These are phyloP conservation scores for Calliphora vomitoria DNA, from an alignment of 2,888 invertebrate genomes.

Conservation along the genomic window DNA sequence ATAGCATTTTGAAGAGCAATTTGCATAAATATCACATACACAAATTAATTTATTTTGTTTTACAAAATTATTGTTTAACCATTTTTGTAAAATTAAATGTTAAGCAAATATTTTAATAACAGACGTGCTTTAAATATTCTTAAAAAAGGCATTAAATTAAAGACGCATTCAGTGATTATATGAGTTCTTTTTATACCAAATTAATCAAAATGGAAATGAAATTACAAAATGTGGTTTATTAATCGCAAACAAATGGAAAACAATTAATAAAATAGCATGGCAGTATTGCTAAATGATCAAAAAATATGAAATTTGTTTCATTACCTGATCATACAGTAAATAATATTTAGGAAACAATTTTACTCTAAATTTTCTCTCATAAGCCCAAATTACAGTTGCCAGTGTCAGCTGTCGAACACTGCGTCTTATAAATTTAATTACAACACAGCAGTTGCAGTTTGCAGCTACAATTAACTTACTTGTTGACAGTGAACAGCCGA, in stretches of 20 bases:
- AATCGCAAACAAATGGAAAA: not conserved
- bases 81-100: slow-evolving; percentile 15
- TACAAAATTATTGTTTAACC: not conserved
- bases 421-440: no score
- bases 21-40: not conserved
- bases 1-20: not conserved
- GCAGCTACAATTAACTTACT: no score
- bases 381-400: no score
- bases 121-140: slow-evolving; percentile 28
- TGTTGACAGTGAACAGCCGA: no score
- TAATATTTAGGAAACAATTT: no score
- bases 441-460: no score
- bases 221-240: not conserved
- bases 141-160: not conserved
- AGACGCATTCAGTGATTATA: not conserved
- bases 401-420: no score
- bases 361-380: no score
- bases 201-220: not conserved
- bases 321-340: no score
- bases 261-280: not conserved
- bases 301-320: no score
- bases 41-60: not conserved
- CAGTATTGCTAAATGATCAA: not conserved
- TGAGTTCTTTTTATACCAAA: not conserved
- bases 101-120: not conserved